phyloP scores from a whole-genome alignment of 1,140 invertebrate species.

The Prorops nasuta region DNA sequence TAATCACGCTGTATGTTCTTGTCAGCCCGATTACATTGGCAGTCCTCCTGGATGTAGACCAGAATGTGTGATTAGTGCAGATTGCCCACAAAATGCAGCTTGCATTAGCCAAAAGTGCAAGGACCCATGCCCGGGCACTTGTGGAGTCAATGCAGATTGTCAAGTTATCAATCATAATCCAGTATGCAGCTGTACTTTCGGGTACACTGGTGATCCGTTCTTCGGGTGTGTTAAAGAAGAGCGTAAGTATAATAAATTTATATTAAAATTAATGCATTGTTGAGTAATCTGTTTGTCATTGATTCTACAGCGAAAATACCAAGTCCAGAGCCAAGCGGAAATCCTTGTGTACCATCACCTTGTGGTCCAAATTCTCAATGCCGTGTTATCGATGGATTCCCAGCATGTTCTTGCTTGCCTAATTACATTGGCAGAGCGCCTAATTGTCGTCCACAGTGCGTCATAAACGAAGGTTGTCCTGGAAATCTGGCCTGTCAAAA shows the following conservation, averaged over 20 bases:
- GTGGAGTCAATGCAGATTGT: conserved; percentile 80
- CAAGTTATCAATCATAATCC: conserved; percentile 82
- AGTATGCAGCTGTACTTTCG: conserved; percentile 73
- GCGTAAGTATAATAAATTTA: conserved; percentile 53
- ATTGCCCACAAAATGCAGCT: conserved; percentile 76
- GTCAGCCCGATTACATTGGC: conserved; percentile 74
- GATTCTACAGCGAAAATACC: conserved; percentile 25
- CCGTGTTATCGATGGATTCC: conserved; percentile 66
- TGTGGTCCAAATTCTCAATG: conserved; percentile 82
- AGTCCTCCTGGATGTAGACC: conserved; percentile 77
- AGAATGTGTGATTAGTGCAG: conserved; percentile 78
- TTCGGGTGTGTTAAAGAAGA: conserved; percentile 65
- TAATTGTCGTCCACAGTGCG: conserved; percentile 80
- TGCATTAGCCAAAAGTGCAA: conserved; percentile 76
- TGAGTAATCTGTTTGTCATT: no score
- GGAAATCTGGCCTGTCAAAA: conserved; percentile 78
- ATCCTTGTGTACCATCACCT: conserved; percentile 77
- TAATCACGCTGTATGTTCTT: conserved; percentile 76
- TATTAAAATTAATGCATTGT: no score
- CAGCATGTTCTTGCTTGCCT: conserved; percentile 76
- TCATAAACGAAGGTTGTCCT: conserved; percentile 78
- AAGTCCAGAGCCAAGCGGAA: conserved; percentile 54
- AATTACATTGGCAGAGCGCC: conserved; percentile 78
- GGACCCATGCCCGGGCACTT: conserved; percentile 78
- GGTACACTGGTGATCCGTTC: conserved; percentile 79